A percentile compares a stretch with the other conserved stretches of the same genome.
phyloP scores from a whole-genome alignment of 2,113 vertebrate species.

The Paedocypris sp. region DNA sequence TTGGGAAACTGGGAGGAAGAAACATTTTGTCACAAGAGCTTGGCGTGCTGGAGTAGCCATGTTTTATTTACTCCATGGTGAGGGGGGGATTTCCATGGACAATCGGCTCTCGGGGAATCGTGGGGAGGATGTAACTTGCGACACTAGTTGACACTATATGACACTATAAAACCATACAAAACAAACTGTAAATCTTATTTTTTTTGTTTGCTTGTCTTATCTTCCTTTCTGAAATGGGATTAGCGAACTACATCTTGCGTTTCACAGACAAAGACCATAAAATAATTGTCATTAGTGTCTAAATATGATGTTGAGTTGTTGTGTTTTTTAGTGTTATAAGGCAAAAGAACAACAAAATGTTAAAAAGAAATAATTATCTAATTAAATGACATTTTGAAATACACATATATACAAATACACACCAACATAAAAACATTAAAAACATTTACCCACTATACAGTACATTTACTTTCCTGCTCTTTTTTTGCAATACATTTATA shows the following conservation, averaged over 20 bases:
- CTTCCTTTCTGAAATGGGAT: constrained; percentile 15
- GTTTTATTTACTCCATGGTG: constrained; percentile 16
- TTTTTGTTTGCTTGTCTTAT: not conserved
- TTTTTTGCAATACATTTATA: no score
- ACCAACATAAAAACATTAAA: no score
- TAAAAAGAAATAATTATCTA: not conserved
- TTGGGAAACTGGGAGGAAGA: constrained; percentile 20
- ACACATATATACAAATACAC: no score
- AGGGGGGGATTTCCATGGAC: constrained; percentile 19
- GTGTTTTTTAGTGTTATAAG: not conserved
- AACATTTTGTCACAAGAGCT: constrained; percentile 31
- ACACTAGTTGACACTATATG: constrained; percentile 24
- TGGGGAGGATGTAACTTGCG: constrained; percentile 2
- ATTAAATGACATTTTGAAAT: no score
- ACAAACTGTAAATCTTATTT: no score
- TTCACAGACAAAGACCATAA: not conserved
- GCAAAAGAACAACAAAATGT: not conserved
- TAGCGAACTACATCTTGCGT: constrained; percentile 7
- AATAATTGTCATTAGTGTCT: constrained; percentile 14
- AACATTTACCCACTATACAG: no score
- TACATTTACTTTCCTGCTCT: no score
- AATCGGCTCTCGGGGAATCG: constrained; percentile 18
- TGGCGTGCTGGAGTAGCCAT: not conserved
- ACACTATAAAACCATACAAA: no score
- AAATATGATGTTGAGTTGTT: not conserved